A percentile compares a stretch with the other conserved stretches of the same genome.
Conservation (phyloP, 2,888 invertebrate species). For the Rutpela maculata region DNA sequence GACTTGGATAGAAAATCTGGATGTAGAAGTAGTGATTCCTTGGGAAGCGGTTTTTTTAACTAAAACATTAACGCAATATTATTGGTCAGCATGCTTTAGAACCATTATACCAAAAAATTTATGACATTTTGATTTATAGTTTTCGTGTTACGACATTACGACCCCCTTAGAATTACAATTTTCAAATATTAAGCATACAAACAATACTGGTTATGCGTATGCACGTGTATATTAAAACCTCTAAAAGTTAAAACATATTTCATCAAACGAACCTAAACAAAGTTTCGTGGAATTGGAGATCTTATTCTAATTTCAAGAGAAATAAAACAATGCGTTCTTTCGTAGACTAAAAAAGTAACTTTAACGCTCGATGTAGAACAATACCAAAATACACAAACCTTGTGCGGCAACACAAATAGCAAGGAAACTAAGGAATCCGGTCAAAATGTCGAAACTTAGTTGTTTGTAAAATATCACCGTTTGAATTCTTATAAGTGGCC, state of each 20-base stretch:
- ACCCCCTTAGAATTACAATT: too few relatives aligned
- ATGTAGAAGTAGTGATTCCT: too few relatives aligned
- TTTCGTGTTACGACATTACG: too few relatives aligned
- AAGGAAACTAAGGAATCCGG: constrained; percentile 23
- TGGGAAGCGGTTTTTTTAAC: too few relatives aligned
- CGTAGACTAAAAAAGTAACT: constrained; percentile 1
- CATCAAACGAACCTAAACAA: not conserved
- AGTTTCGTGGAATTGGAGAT: not conserved
- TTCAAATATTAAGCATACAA: too few relatives aligned
- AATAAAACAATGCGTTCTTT: not conserved
- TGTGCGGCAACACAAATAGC: not conserved
- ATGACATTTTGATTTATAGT: too few relatives aligned
- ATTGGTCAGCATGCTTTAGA: too few relatives aligned
- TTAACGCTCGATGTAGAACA: constrained; percentile 35
- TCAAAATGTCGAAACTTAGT: constrained; percentile 16
- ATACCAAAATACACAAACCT: constrained; percentile 16
- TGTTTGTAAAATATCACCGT: constrained; percentile 8
- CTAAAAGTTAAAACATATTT: not conserved
- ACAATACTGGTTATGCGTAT: not conserved
- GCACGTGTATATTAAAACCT: not conserved
- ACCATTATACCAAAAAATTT: too few relatives aligned
- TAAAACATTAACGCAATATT: too few relatives aligned
- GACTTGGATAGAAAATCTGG: too few relatives aligned
- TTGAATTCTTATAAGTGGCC: constrained; percentile 57
- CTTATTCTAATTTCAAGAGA: not conserved